Base-by-base conservation (phyloP, 2,113 vertebrate species). In the Chunga burmeisteri region DNA sequence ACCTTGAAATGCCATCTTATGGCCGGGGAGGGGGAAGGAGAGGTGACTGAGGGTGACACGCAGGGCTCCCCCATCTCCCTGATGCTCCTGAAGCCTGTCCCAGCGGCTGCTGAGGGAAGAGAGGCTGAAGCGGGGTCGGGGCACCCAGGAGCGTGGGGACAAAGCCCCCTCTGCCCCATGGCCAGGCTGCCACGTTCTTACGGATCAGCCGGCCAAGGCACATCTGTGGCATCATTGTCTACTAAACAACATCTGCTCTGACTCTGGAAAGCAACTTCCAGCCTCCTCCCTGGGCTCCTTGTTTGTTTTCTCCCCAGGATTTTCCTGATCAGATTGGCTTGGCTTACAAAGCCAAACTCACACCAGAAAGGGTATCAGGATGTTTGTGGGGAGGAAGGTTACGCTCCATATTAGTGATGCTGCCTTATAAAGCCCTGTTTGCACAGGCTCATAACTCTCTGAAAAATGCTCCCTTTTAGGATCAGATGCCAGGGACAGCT, bases 271-370 rank as follows among this genome's bases (percentile, higher is more conserved):
- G 77, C 0, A 2, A 89, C 86, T 89, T 96, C 77, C 81, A 92
- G 70, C 81, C 77, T 96, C 86, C 73, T 92, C 81, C 73, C 2
- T 0, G 16, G 70, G 53, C 42, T 95, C 53, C 77, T 86, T 96
- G 91, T 94, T 94, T 96, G 81, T 91, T 90, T 95, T 91, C 95
- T 95, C 96, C 86, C 73, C 62, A 68, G 89, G 89, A 93, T 94
- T 94, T 96, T 95, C 94, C 93, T 89, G 78, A 95, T 94, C 93
- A 84, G 86, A 88, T 95, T 58, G 89, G 73, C 95, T 85, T 87
- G 86, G 86, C 74, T 89, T 70, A 85, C 81, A 94, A 95, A 95
- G 86, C 66, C 81, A 55, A 95, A 46, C 84, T 94, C 93, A 94
- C 91, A 68, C 91, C 66, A 93, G 93, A 85, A 89, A 81, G 74